Evolutionary conservation across 1,140 invertebrate species (phyloP).

Genomic region (Druon quercuslanigerum): DNA sequence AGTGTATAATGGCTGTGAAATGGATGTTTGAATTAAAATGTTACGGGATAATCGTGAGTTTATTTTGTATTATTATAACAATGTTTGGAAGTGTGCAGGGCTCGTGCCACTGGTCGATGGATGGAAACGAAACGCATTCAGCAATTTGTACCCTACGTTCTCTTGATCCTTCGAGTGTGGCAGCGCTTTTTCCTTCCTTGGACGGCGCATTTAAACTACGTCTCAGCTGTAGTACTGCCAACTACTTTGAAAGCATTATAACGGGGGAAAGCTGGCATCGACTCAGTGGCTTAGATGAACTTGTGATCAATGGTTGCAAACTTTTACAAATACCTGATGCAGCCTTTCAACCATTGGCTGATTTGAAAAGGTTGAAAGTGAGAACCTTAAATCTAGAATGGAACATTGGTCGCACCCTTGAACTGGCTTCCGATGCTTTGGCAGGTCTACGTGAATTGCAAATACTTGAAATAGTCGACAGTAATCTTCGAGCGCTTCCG

Average conservation of each 20-base stretch:
- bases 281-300: conserved; percentile 83
- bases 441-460: conserved; percentile 86
- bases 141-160: conserved; percentile 83
- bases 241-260: conserved; percentile 87
- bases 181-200: conserved; percentile 80
- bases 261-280: conserved; percentile 83
- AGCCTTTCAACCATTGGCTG: conserved; percentile 85
- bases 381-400: conserved; percentile 87
- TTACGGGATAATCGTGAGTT: conserved; percentile 43
- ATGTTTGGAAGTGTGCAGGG: conserved; percentile 53
- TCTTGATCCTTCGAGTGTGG: conserved; percentile 79
- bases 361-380: conserved; percentile 84
- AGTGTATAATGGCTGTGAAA: conserved; percentile 58
- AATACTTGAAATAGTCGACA: conserved; percentile 86
- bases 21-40: conserved; percentile 51
- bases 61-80: conserved; percentile 49
- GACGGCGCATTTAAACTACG: conserved; percentile 83
- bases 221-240: conserved; percentile 85
- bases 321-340: conserved; percentile 84
- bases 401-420: conserved; percentile 83
- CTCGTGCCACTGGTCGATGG: conserved; percentile 78
- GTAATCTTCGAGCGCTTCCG: conserved; percentile 87
- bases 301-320: conserved; percentile 87
- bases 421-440: conserved; percentile 82
- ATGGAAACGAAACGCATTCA: conserved; percentile 79